These are phyloP conservation scores for Gymnoscopelus microlampas DNA, from an alignment of 2,797 vertebrate species.

Conservation along the genomic window DNA sequence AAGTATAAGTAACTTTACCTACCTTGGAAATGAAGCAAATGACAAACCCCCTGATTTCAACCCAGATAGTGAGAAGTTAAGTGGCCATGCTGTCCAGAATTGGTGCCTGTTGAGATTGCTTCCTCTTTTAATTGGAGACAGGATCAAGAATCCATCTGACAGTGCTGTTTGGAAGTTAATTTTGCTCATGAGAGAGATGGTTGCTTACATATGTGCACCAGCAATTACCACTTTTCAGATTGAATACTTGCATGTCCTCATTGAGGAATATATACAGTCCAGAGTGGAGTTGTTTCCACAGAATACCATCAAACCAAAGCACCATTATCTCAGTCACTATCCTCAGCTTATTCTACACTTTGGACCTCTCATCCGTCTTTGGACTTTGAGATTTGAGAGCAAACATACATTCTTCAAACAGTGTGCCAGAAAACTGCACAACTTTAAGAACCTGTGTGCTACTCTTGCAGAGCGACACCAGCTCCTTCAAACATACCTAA, in stretches of 20 bases:
- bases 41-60: constrained; percentile 30
- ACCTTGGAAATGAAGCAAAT: constrained; percentile 31
- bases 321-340: constrained; percentile 30
- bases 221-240: constrained; percentile 31
- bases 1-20: constrained; percentile 9
- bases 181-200: too few species aligned
- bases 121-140: constrained; percentile 25
- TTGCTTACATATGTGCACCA: not conserved
- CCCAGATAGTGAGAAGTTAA: constrained; percentile 9
- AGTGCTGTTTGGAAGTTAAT: not conserved
- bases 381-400: constrained; percentile 20
- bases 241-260: constrained; percentile 35
- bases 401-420: constrained; percentile 33
- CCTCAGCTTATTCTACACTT: constrained; percentile 7
- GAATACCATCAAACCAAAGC: constrained; percentile 34
- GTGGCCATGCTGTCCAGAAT: constrained; percentile 8
- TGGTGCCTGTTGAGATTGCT: constrained; percentile 36
- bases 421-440: constrained; percentile 29
- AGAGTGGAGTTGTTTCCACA: constrained; percentile 27
- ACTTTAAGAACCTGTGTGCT: constrained; percentile 25
- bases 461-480: constrained; percentile 29
- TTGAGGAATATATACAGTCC: constrained; percentile 38
- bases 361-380: constrained; percentile 15
- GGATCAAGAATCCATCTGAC: constrained; percentile 21
- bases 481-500: not conserved